Evolutionary conservation across 2,797 vertebrate genomes (phyloP), one percentile per base, ranked within the genome.

Genomic region (Cichlasoma orientale): DNA sequence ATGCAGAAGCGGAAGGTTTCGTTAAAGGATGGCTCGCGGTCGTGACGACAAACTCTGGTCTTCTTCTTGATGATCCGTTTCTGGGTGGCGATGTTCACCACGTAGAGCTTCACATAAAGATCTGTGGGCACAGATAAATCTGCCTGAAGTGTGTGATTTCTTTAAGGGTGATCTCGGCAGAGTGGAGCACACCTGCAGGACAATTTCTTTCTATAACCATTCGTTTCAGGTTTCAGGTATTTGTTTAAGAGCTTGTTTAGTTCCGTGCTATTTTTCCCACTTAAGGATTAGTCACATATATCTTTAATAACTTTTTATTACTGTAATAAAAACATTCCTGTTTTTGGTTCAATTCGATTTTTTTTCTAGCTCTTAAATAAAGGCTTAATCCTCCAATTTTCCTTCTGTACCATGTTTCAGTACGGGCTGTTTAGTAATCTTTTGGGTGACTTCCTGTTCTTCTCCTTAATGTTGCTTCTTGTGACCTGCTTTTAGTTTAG

Each of bases 41-140:
- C 98, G 27, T 99, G 98, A 44, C 98, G 96, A 90, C 98, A 99
- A 74, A 99, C 97, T 83, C 98, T 95, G 31, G 98, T 99, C 94
- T 99, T 99, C 95, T 99, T 99, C 95, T 99, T 99, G 88, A 99
- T 97, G 80, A 99, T 97, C 91, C 97, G 96, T 88, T 99, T 99
- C 88, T 99, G 98, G n/a, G 97, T 98, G 73, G 98, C 97, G 44
- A 99, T 95, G 78, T 99, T 99, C 82, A 99, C 97, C 86, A 99
- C 97, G 0, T 99, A 99, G 27, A 99, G 94, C 95, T 99, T 99
- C 92, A 99, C 98, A 77, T 99, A 99, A 38, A 99, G 94, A 92
- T 99, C 98, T 99, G 91, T 41, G 38, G 36, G 85, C 12, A 74
- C n/a, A 79, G 13, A 81, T 5, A 41, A 12, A 79, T 19, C 16